Evolutionary conservation across 2,797 vertebrate species (phyloP).

Genomic region (Hyperoplus lanceolatus): DNA sequence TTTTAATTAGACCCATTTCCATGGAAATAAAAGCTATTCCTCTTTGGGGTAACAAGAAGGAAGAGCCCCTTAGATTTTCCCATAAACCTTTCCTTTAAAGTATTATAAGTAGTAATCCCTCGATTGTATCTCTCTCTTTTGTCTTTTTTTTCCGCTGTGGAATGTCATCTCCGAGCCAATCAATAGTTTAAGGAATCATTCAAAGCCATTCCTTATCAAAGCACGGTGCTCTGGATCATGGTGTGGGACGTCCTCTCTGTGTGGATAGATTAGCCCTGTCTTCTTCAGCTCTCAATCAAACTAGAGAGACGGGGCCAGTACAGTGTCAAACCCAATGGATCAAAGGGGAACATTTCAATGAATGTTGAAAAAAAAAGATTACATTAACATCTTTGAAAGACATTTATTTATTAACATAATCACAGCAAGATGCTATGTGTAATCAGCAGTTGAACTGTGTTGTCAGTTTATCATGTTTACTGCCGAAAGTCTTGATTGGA

Average conservation of each 20-base stretch:
- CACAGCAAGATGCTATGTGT: slow-evolving; percentile 8
- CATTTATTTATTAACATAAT: slow-evolving; percentile 33
- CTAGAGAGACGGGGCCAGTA: slow-evolving; percentile 48
- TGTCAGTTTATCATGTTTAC: background rate
- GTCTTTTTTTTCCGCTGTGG: slow-evolving; percentile 46
- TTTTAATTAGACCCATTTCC: slow-evolving; percentile 9
- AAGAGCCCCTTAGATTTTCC: slow-evolving; percentile 15
- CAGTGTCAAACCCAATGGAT: slow-evolving; percentile 59
- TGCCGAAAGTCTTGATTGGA: background rate
- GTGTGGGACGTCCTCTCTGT: slow-evolving; percentile 49
- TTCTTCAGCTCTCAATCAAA: slow-evolving; percentile 67
- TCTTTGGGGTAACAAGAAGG: slow-evolving; percentile 14
- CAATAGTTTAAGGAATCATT: slow-evolving; percentile 80
- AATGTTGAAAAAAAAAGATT: slow-evolving; percentile 34
- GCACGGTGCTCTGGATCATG: slow-evolving; percentile 66
- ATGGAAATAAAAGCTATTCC: slow-evolving; percentile 6
- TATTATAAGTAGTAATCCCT: slow-evolving; percentile 57
- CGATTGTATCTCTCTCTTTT: slow-evolving; percentile 49
- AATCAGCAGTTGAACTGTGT: slow-evolving; percentile 10
- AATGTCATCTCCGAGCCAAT: slow-evolving; percentile 72
- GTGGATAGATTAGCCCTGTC: slow-evolving; percentile 75
- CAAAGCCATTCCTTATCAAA: slow-evolving; percentile 81
- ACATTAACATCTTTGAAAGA: slow-evolving; percentile 51
- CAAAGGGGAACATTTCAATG: slow-evolving; percentile 72
- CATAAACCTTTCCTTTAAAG: slow-evolving; percentile 59